Percentiles rank a stretch among this genome's conserved stretches.
Evolutionary conservation across 1,140 invertebrate species (phyloP).

Genomic region (Halesus radiatus): DNA sequence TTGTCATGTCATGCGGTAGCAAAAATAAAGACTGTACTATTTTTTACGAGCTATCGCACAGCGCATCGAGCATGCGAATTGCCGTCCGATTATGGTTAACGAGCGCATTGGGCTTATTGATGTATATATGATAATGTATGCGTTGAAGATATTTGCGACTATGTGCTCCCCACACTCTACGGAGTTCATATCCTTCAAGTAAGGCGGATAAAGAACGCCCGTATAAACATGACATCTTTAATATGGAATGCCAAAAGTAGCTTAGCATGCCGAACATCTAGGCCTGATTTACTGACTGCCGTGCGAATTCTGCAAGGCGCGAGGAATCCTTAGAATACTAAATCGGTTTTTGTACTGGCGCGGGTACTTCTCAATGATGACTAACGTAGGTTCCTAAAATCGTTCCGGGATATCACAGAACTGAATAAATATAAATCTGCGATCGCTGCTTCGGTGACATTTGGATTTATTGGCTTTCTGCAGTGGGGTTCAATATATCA

Average conservation of each 20-base stretch:
- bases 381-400: background rate
- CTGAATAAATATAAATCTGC: too few relatives aligned
- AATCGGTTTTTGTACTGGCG: constrained; percentile 6
- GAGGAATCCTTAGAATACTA: constrained; percentile 20
- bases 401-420: background rate
- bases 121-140: too few relatives aligned
- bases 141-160: too few relatives aligned
- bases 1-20: too few relatives aligned
- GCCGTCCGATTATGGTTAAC: background rate
- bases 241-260: constrained; percentile 48
- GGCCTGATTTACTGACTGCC: constrained; percentile 6
- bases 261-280: constrained; percentile 43
- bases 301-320: constrained; percentile 6
- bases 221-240: constrained; percentile 52
- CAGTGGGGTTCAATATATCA: too few relatives aligned
- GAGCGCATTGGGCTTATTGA: too few relatives aligned
- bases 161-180: too few relatives aligned
- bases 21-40: too few relatives aligned
- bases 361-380: background rate
- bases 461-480: too few relatives aligned
- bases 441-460: too few relatives aligned
- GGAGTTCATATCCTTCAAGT: background rate
- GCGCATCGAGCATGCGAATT: too few relatives aligned
- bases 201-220: background rate
- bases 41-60: too few relatives aligned